phyloP scores from a whole-genome alignment of 2,888 invertebrate species.

The Drosophila lutescens region DNA sequence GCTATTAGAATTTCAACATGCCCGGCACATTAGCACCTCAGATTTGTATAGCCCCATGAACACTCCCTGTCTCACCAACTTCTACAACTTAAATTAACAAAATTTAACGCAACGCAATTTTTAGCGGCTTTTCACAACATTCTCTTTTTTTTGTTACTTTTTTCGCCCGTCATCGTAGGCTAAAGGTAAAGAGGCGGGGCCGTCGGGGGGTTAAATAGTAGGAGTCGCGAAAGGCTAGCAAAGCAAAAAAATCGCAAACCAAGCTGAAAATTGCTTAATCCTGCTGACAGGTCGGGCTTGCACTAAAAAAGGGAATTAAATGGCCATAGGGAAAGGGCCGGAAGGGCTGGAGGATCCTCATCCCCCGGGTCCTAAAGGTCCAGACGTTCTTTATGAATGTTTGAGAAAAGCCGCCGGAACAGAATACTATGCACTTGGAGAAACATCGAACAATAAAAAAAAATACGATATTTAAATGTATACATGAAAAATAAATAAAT shows the following conservation, averaged over 20 bases:
- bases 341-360: constrained; percentile 3
- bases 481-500: no score
- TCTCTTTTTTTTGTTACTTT: constrained; percentile 52
- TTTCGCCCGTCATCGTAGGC: constrained; percentile 64
- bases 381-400: constrained; percentile 11
- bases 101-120: constrained; percentile 77
- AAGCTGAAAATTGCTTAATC: constrained; percentile 79
- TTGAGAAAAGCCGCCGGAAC: constrained; percentile 25
- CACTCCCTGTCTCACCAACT: constrained; percentile 3
- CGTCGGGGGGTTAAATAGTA: constrained; percentile 16
- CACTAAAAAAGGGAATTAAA: constrained; percentile 47
- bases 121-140: constrained; percentile 36
- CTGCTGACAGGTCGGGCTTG: constrained; percentile 74
- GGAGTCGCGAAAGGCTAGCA: constrained; percentile 62
- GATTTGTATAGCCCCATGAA: constrained; percentile 8
- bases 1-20: constrained; percentile 34
- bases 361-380: not conserved
- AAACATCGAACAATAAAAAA: not conserved
- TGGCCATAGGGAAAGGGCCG: constrained; percentile 9
- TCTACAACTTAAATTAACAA: constrained; percentile 69
- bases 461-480: no score
- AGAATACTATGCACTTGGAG: not conserved
- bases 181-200: constrained; percentile 5
- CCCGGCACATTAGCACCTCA: constrained; percentile 65
- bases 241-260: constrained; percentile 68